Conservation (phyloP, 2,888 invertebrate species). For the Rhamnusium bicolor region DNA sequence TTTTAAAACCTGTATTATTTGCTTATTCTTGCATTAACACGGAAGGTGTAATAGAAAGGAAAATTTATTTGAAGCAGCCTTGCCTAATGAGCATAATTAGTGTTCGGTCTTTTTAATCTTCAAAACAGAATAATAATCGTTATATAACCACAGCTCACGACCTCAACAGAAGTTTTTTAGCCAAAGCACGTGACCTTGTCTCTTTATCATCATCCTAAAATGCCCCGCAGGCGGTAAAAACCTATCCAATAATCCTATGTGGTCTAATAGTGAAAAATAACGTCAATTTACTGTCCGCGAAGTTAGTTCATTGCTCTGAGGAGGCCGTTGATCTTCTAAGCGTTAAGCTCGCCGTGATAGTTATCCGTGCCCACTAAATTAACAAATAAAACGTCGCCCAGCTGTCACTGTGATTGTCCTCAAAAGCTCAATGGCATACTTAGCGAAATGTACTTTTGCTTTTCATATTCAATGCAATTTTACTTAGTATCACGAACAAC, state of each 20-base stretch:
- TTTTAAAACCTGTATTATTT: background rate
- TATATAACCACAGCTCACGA: background rate
- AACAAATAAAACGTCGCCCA: background rate
- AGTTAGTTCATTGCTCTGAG: constrained; percentile 63
- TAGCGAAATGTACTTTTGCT: constrained; percentile 6
- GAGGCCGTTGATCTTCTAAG: constrained; percentile 63
- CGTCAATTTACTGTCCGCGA: constrained; percentile 54
- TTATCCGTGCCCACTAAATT: background rate
- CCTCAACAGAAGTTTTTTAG: background rate
- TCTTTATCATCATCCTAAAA: background rate
- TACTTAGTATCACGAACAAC: background rate
- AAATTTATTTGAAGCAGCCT: background rate
- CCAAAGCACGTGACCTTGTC: background rate
- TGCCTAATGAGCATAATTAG: background rate
- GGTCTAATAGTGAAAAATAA: constrained; percentile 55
- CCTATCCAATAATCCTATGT: background rate
- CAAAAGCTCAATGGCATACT: background rate
- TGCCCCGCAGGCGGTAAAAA: background rate
- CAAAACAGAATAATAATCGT: background rate
- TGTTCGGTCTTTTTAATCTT: background rate
- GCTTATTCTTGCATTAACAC: background rate
- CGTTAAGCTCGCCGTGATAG: background rate
- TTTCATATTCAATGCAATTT: background rate
- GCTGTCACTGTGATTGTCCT: constrained; percentile 6
- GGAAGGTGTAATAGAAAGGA: background rate